Percentiles rank a stretch among this genome's conserved stretches.
Evolutionary conservation across 2,113 vertebrate species (phyloP).

Genomic region (Urocolius indicus): DNA sequence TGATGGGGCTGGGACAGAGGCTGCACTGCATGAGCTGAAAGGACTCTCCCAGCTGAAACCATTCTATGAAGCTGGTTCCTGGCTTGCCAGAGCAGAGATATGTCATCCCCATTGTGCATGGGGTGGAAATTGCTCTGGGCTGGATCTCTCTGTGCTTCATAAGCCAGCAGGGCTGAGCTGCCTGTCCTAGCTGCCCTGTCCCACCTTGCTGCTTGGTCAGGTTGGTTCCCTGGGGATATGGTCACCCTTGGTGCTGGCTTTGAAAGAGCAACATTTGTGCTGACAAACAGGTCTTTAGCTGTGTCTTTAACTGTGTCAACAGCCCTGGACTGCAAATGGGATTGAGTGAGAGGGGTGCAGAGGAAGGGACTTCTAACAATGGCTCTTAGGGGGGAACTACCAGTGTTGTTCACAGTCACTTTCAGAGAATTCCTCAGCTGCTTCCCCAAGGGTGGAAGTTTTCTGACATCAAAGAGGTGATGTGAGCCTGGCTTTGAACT

Average conservation of each 20-base stretch:
- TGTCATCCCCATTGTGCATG: background rate
- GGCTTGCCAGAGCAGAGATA: background rate
- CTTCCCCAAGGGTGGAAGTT: background rate
- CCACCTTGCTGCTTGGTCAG: background rate
- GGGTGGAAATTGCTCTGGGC: background rate
- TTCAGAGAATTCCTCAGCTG: background rate
- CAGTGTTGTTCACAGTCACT: background rate
- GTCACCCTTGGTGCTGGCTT: background rate
- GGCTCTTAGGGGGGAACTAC: background rate
- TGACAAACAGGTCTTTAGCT: background rate
- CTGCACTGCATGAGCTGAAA: no score
- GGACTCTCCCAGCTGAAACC: no score
- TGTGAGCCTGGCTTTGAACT: background rate
- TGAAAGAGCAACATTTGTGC: background rate
- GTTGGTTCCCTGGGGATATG: background rate
- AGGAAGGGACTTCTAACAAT: background rate
- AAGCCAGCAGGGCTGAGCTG: background rate
- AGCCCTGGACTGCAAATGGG: background rate
- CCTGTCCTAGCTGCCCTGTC: background rate
- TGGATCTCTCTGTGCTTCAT: background rate
- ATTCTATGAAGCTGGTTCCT: background rate
- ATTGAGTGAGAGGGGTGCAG: background rate
- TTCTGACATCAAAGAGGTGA: background rate
- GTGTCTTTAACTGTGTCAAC: fast-evolving
- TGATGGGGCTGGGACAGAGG: no score